Evolutionary conservation across 2,797 vertebrate species (phyloP).

Genomic region (Poeciliopsis turneri): DNA sequence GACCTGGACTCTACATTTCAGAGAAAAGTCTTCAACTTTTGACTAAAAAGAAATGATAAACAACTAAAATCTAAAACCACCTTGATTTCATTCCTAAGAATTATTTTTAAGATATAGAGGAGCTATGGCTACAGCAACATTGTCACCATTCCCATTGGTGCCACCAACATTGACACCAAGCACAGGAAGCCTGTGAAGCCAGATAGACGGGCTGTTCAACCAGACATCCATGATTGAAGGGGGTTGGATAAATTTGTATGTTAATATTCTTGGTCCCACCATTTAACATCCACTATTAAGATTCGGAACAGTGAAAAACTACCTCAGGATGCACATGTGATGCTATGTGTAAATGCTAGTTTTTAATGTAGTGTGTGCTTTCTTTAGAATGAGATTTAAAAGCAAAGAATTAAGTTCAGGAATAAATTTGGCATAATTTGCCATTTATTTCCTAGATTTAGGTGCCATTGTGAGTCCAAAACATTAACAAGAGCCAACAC

Average conservation of each 20-base stretch:
- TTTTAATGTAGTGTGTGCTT: constrained; percentile 68
- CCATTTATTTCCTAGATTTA: constrained; percentile 23
- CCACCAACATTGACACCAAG: no score
- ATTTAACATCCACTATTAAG: constrained; percentile 80
- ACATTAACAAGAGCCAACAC: constrained; percentile 56
- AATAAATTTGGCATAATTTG: constrained; percentile 17
- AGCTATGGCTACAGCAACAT: no score
- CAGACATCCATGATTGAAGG: neutral
- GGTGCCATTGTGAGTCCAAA: constrained; percentile 36
- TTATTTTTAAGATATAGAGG: neutral
- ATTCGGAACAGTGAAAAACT: constrained; percentile 78
- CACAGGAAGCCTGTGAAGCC: no score
- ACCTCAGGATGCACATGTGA: constrained; percentile 81
- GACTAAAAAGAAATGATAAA: neutral
- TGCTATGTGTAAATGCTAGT: constrained; percentile 62
- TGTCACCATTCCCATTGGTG: no score
- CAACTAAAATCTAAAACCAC: neutral
- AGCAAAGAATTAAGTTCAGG: constrained; percentile 25
- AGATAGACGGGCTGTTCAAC: no score
- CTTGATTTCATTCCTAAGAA: neutral
- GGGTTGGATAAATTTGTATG: neutral
- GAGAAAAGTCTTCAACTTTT: neutral
- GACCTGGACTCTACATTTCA: neutral
- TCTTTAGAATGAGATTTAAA: constrained; percentile 43
- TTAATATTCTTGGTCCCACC: constrained; percentile 10